phyloP scores from a whole-genome alignment of 2,888 invertebrate genomes.

The Plemyria rubiginata region DNA sequence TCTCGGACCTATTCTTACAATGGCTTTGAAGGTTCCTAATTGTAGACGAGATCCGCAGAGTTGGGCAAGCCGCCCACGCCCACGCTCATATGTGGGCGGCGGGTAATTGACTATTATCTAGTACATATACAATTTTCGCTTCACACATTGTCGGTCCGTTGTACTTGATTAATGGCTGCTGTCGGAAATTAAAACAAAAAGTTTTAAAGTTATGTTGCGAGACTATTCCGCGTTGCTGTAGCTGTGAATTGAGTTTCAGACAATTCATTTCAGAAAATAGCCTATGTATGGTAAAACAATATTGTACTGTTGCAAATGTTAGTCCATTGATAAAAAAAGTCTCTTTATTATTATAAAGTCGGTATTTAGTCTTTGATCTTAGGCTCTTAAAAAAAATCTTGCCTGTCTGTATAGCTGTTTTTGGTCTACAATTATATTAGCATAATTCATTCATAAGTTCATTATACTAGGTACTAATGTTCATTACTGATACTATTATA shows the following conservation, averaged over 20 bases:
- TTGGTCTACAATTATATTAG: no score
- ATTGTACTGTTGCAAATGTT: no score
- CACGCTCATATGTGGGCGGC: slow-evolving; percentile 30
- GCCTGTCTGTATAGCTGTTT: no score
- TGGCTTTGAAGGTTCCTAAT: slow-evolving; percentile 36
- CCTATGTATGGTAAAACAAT: no score
- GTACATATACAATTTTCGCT: slow-evolving; percentile 29
- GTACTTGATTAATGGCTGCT: slow-evolving; percentile 26
- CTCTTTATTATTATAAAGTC: no score
- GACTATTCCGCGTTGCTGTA: not conserved
- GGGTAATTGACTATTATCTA: slow-evolving; percentile 33
- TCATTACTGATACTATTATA: no score
- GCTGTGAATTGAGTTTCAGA: no score
- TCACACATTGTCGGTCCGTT: slow-evolving; percentile 20
- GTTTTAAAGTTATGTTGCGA: slow-evolving; percentile 21
- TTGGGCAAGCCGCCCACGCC: slow-evolving; percentile 31
- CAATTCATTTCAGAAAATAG: not conserved
- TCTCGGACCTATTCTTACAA: slow-evolving; percentile 24
- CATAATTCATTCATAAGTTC: no score
- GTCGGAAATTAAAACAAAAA: slow-evolving; percentile 24
- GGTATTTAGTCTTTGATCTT: no score
- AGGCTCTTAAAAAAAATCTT: no score
- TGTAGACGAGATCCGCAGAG: slow-evolving; percentile 29
- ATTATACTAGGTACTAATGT: no score
- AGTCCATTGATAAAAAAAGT: no score